Percentiles rank a stretch among this genome's conserved stretches.
These are phyloP conservation scores for Actinia equina DNA, from an alignment of 64 coral and sea anemone species.

Conservation along the genomic window DNA sequence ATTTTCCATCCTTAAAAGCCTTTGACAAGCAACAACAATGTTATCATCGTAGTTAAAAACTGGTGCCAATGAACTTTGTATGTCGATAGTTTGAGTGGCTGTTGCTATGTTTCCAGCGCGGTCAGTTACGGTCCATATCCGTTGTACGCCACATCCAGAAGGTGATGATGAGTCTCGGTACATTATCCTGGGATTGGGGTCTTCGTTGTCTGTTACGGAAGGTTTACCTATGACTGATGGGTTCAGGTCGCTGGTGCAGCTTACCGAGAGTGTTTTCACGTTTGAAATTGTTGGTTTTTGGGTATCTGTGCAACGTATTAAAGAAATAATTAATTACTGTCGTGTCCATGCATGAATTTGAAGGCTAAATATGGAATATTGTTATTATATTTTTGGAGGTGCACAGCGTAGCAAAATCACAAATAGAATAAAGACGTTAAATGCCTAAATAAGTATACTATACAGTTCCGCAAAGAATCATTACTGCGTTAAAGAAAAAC, in stretches of 20 bases:
- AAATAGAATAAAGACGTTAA: no score
- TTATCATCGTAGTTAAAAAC: neutral
- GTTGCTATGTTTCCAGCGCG: slow-evolving; percentile 55
- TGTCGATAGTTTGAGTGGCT: slow-evolving; percentile 29
- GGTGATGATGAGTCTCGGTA: slow-evolving; percentile 31
- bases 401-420: no score
- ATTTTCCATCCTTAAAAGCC: slow-evolving; percentile 43
- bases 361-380: no score
- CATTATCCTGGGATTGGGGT: slow-evolving; percentile 31
- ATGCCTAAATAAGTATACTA: no score
- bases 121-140: slow-evolving; percentile 70
- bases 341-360: no score
- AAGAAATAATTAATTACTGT: neutral
- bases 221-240: slow-evolving; percentile 51
- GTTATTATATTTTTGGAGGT: no score
- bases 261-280: slow-evolving; percentile 25
- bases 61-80: slow-evolving; percentile 9
- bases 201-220: slow-evolving; percentile 59
- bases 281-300: slow-evolving; percentile 42
- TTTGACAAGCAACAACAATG: slow-evolving; percentile 62
- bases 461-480: no score
- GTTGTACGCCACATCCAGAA: slow-evolving; percentile 35
- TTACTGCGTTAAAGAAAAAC: no score
- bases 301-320: slow-evolving; percentile 28
- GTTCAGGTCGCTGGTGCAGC: slow-evolving; percentile 53